Evolutionary conservation across 1,140 invertebrate genomes (phyloP), one percentile per base, ranked within the genome.

Genomic region (Bradysia coprophila): DNA sequence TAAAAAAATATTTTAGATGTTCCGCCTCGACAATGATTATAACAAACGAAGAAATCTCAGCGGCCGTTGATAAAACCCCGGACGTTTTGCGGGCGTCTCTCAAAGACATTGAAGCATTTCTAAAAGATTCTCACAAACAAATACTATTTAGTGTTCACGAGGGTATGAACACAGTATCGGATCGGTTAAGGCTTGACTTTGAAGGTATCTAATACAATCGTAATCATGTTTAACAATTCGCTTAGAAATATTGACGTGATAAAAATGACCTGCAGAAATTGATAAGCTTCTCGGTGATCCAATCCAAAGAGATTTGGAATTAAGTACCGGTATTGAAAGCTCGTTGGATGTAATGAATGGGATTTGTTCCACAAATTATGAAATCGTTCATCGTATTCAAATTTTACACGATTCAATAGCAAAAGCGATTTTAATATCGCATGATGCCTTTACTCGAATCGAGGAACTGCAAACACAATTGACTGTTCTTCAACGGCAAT

Each of bases 281-380:
- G 72, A 75, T 51, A 65, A 70, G 44, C 57, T 77, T 23, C 54
- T 77, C 23, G 75, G 75, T 19, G 64, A 65, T 47, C 72, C 73
- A 36, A 72, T 76, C 43, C 73, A 74, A 55, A 49, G 52, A 31
- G 68, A 73, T 59, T 56, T 77, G 44, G 61, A 69, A 18, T 46
- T 50, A 22, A 70, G 76, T 56, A 75, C 72, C 38, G 73, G 72
- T 43, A 51, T 76, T 38, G 71, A 75, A 48, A 53, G 67, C 19
- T 69, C 69, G 39, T 53, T 76, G 41, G 65, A 72, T 43, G 60
- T 63, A 23, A 60, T 76, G 40, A 50, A 66, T 21, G 66, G 69
- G 43, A 61, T 76, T 19, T 66, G 63, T 48, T 60, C 49, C 69
- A 67, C 57, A 5, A 63, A 65, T 40, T 59, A 62, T 46, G 64